Conservation (phyloP, 2,888 invertebrate species). For the Peribatodes rhomboidaria region DNA sequence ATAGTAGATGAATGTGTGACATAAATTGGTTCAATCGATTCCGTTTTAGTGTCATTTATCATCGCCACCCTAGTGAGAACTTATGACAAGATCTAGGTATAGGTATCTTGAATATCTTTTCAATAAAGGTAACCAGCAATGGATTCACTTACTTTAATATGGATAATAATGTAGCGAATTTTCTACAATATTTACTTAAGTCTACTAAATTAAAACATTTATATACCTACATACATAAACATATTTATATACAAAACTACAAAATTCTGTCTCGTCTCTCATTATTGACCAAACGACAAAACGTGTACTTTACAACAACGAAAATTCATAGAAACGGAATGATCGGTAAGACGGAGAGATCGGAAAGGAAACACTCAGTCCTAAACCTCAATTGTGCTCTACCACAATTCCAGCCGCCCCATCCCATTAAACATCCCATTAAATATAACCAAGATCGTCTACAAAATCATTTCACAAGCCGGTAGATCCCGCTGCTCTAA, state of each 20-base stretch:
- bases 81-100: slow-evolving; percentile 5
- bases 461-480: slow-evolving; percentile 18
- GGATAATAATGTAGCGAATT: no score
- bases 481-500: slow-evolving; percentile 18
- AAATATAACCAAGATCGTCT: slow-evolving; percentile 24
- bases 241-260: no score
- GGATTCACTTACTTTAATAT: not conserved
- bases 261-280: no score
- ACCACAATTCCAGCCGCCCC: slow-evolving; percentile 20
- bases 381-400: slow-evolving; percentile 6
- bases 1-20: slow-evolving; percentile 22
- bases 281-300: no score
- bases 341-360: not conserved
- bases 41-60: slow-evolving; percentile 17
- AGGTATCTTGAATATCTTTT: slow-evolving; percentile 7
- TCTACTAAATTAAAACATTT: no score
- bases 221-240: no score
- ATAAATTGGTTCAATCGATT: slow-evolving; percentile 29
- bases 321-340: not conserved
- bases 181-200: no score
- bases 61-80: slow-evolving; percentile 9
- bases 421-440: slow-evolving; percentile 20
- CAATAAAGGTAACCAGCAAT: not conserved
- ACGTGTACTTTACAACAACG: not conserved
- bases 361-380: slow-evolving; percentile 13